These are phyloP conservation scores for Coturnix japonica DNA, from an alignment of 2,113 vertebrate species.

Conservation along the genomic window DNA sequence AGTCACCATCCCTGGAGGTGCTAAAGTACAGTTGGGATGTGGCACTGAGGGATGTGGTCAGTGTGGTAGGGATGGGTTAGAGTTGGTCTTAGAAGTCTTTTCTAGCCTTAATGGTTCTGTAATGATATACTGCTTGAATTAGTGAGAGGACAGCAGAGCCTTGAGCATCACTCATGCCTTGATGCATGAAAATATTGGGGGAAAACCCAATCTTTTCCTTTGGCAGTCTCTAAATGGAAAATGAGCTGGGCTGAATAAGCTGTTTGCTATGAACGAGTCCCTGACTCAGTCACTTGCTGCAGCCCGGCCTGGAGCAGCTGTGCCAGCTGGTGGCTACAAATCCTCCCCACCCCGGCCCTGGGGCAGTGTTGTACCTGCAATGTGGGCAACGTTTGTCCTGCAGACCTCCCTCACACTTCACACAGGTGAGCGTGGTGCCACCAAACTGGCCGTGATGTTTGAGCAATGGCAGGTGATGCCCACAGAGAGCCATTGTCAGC, in stretches of 20 bases:
- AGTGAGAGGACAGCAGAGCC: neutral
- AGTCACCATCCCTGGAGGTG: no score
- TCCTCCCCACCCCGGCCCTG: neutral
- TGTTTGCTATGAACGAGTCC: neutral
- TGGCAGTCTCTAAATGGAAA: neutral
- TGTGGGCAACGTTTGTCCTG: neutral
- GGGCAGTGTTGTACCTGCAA: neutral
- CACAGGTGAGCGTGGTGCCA: neutral
- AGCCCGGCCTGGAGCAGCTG: neutral
- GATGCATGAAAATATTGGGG: neutral
- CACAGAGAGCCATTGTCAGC: neutral
- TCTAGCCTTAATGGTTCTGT: no score
- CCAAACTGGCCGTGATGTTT: neutral
- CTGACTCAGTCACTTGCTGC: rapidly evolving
- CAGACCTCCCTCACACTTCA: neutral
- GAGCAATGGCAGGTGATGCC: neutral
- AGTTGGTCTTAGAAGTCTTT: no score
- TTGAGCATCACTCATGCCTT: neutral
- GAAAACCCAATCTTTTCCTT: neutral
- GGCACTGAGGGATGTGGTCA: no score
- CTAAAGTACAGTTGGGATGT: no score
- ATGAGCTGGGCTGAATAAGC: neutral
- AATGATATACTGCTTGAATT: neutral
- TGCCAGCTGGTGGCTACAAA: neutral
- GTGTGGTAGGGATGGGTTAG: no score